These are phyloP conservation scores for Crocodylus rhombifer DNA, from an alignment of 2,797 vertebrate genomes.

Conservation along the genomic window DNA sequence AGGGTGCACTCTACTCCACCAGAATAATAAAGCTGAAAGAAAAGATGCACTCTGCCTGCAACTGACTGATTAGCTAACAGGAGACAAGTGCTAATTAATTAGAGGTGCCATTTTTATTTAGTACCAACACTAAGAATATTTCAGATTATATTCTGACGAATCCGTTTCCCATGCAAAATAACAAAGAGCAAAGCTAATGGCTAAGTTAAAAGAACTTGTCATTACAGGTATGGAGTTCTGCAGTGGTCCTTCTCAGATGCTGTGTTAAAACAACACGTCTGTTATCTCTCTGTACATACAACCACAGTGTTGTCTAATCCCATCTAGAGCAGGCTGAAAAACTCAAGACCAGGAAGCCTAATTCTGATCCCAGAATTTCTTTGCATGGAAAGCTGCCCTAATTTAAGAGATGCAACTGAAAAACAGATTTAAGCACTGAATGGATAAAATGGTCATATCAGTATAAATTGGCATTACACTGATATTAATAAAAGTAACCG, in stretches of 20 bases:
- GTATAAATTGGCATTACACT: too few relatives aligned
- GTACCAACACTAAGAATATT: constrained; percentile 68
- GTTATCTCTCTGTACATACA: not conserved
- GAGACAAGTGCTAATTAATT: constrained; percentile 72
- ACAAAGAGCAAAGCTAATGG: constrained; percentile 65
- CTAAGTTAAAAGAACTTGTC: constrained; percentile 17
- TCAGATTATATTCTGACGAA: constrained; percentile 23
- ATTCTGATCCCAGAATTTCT: not conserved
- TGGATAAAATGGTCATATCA: too few relatives aligned
- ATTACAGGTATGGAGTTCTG: constrained; percentile 28
- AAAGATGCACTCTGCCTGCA: constrained; percentile 72
- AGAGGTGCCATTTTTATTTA: constrained; percentile 72
- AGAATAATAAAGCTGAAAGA: constrained; percentile 59
- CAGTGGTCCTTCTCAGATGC: not conserved
- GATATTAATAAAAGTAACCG: too few relatives aligned
- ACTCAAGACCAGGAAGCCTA: not conserved
- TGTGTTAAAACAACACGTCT: not conserved
- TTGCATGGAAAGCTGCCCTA: not conserved
- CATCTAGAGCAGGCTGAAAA: not conserved
- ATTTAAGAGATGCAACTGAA: not conserved
- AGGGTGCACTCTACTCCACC: constrained; percentile 9
- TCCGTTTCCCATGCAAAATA: constrained; percentile 68
- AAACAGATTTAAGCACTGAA: too few relatives aligned
- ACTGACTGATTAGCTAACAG: constrained; percentile 70
- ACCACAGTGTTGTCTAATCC: not conserved